Evolutionary conservation across 2,888 invertebrate species (phyloP).

Genomic region (Agriopis leucophaearia): DNA sequence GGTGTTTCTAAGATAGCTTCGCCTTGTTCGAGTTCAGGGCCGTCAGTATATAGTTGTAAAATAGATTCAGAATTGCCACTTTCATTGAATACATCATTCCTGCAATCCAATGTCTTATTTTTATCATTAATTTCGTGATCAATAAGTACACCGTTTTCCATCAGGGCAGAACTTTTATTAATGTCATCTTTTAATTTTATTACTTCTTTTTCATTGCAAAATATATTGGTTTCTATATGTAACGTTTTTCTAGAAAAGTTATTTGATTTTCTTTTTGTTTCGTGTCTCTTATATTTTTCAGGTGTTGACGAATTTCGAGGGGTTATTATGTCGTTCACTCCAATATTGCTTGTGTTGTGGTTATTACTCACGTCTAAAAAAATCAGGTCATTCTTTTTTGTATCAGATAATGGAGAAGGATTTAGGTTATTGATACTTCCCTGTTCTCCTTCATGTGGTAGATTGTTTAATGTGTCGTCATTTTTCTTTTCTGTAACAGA

Average conservation of each 20-base stretch:
- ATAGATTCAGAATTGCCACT: slow-evolving; percentile 39
- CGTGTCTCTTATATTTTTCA: slow-evolving; percentile 22
- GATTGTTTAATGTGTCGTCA: slow-evolving; percentile 30
- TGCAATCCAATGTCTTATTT: slow-evolving; percentile 11
- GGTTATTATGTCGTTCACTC: slow-evolving; percentile 31
- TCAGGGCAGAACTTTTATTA: not conserved
- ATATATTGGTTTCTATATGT: not conserved
- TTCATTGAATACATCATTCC: slow-evolving; percentile 27
- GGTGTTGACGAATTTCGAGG: slow-evolving; percentile 36
- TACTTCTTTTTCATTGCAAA: not conserved
- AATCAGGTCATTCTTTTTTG: slow-evolving; percentile 2
- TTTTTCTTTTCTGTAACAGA: slow-evolving; percentile 41
- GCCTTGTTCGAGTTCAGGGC: not conserved
- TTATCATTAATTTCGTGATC: slow-evolving; percentile 35
- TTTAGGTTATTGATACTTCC: slow-evolving; percentile 12
- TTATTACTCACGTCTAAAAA: slow-evolving; percentile 17
- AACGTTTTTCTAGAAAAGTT: slow-evolving; percentile 1
- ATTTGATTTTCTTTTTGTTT: slow-evolving; percentile 16
- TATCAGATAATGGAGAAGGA: slow-evolving; percentile 4
- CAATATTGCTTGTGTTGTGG: slow-evolving; percentile 21
- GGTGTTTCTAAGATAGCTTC: not conserved
- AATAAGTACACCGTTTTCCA: slow-evolving; percentile 6
- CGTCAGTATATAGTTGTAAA: slow-evolving; percentile 18
- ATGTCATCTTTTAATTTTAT: not conserved
- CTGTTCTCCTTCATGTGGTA: slow-evolving; percentile 17